phyloP scores from a whole-genome alignment of 1,140 invertebrate species.

The Oreohelix idahoensis region DNA sequence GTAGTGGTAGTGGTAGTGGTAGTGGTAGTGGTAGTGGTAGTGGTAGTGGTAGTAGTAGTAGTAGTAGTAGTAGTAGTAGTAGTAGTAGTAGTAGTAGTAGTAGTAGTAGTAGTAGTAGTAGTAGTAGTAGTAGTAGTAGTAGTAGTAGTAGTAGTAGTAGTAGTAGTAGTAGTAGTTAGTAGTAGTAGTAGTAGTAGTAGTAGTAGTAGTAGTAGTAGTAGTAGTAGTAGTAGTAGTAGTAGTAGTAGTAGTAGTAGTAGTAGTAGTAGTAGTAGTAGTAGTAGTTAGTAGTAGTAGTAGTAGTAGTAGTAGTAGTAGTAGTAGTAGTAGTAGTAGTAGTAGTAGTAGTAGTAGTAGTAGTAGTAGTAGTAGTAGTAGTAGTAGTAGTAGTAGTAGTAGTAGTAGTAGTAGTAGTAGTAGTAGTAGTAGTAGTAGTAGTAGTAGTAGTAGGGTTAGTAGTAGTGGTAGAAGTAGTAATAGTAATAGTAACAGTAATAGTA shows the following conservation, averaged over 20 bases:
- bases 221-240: conserved; percentile 19
- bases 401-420: not conserved
- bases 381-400: conserved; percentile 14
- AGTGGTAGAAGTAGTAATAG: not conserved
- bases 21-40: not conserved
- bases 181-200: conserved; percentile 13
- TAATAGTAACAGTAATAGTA: not conserved
- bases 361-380: conserved; percentile 8
- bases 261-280: too few relatives aligned
- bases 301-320: too few relatives aligned
- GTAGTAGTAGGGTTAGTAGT: not conserved
- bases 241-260: not conserved
- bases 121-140: too few relatives aligned
- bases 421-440: not conserved
- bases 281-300: too few relatives aligned
- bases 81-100: too few relatives aligned
- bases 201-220: conserved; percentile 4
- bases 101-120: too few relatives aligned
- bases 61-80: not conserved
- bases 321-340: too few relatives aligned
- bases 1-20: not conserved
- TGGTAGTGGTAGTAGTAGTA: not conserved
- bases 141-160: not conserved
- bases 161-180: too few relatives aligned
- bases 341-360: too few relatives aligned